Conservation (phyloP, 2,888 invertebrate species). For the Cetonia aurata region DNA sequence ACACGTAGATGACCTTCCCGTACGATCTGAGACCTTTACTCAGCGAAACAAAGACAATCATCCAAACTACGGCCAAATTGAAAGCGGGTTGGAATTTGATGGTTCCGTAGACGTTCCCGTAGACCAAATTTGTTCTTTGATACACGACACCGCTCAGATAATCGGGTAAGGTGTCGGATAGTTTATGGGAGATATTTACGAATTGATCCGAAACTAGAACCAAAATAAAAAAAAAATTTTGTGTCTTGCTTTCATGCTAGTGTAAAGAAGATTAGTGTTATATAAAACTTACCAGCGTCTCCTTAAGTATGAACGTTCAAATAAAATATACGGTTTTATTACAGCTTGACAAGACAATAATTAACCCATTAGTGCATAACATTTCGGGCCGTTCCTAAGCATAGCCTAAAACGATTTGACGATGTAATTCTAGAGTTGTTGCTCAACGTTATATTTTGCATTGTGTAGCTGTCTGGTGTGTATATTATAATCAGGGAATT, state of each 20-base stretch:
- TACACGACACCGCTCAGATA: constrained; percentile 89
- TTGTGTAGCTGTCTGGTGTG: too few species aligned
- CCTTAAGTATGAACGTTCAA: too few species aligned
- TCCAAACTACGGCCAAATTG: constrained; percentile 91
- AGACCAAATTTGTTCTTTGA: constrained; percentile 70
- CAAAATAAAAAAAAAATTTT: background rate
- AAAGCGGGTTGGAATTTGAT: constrained; percentile 91
- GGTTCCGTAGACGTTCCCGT: constrained; percentile 69
- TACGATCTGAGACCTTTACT: constrained; percentile 90
- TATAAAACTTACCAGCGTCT: too few species aligned
- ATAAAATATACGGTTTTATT: too few species aligned
- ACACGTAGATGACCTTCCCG: constrained; percentile 85
- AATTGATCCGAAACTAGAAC: constrained; percentile 44
- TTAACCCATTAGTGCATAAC: too few species aligned
- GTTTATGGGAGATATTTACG: constrained; percentile 67
- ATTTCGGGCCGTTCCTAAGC: too few species aligned
- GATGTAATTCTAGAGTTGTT: too few species aligned
- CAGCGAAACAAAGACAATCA: constrained; percentile 87
- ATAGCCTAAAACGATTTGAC: too few species aligned
- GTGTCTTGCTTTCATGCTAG: background rate
- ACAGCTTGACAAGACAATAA: too few species aligned
- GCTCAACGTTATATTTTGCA: too few species aligned
- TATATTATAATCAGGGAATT: too few species aligned
- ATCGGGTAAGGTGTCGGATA: constrained; percentile 84
- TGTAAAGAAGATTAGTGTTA: too few species aligned